These are phyloP conservation scores for Gobiocypris rarus DNA, from an alignment of 2,113 vertebrate genomes.

Conservation along the genomic window DNA sequence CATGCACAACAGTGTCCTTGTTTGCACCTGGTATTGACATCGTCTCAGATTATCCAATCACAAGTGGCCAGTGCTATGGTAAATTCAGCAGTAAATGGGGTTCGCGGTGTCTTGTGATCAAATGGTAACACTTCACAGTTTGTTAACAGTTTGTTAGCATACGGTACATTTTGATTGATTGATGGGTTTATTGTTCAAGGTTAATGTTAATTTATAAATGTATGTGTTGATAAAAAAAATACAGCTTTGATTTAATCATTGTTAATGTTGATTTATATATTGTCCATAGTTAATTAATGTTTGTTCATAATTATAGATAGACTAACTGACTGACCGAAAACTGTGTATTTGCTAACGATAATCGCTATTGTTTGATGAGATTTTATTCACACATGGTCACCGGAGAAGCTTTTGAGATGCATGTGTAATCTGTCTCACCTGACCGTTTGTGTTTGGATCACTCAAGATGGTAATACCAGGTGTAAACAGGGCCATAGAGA, in stretches of 20 bases:
- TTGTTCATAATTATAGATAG: too few relatives aligned
- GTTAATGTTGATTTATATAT: not conserved
- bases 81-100: not conserved
- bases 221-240: not conserved
- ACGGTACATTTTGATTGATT: not conserved
- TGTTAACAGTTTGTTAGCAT: not conserved
- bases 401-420: not conserved
- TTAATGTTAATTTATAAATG: not conserved
- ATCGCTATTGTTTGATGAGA: not conserved
- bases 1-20: not conserved
- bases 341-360: too few relatives aligned
- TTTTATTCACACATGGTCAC: not conserved
- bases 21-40: not conserved
- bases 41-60: not conserved
- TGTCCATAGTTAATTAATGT: too few relatives aligned
- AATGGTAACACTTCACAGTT: not conserved
- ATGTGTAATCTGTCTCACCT: not conserved
- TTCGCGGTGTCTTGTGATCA: not conserved
- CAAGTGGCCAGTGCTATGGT: not conserved
- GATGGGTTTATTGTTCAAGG: not conserved
- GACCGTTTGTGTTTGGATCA: slow-evolving; percentile 1
- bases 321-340: too few relatives aligned
- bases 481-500: slow-evolving; percentile 2
- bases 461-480: not conserved
- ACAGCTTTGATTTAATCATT: too few relatives aligned